Evolutionary conservation across 2,888 invertebrate genomes (phyloP), one percentile per base, ranked within the genome.

Genomic region (Noctuana brunneofusca): DNA sequence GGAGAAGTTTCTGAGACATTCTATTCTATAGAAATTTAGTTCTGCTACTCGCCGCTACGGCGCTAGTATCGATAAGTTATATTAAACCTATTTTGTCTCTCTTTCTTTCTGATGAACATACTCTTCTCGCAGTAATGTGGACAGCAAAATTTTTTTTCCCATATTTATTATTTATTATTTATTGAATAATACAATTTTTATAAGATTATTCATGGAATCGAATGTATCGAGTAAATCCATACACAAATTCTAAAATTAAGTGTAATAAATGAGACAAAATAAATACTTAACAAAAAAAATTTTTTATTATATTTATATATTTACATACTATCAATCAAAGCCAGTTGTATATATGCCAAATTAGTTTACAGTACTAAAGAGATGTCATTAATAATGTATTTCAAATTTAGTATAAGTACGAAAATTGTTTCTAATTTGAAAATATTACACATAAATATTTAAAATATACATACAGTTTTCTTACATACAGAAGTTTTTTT

Each of bases 1-100:
- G n/a, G n/a, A 35, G 32, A 35, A 35, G n/a, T 35, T 35, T 35
- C 32, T 35, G n/a, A 12, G n/a, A 8, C 27, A 1, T 27, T 27
- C 27, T 27, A 0, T 9, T 9, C 38, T 35, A 5, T 4, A 41
- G 14, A 41, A 14, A 0, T 8, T 43, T 49, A 49, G 49, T 49
- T 49, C 49, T 22, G 49, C 49, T 49, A 49, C 49, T 49, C 22
- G 22, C 27, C 49, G 49, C 49, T 27, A 27, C 6, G 27, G 49
- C 27, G 27, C 49, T 22, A 48, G 48, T 48, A 22, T 38, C n/a
- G 38, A 38, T 5, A n/a, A 35, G 35, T 1, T n/a, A n/a, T n/a
- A n/a, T n/a, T n/a, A n/a, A n/a, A n/a, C n/a, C n/a, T 24, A 14
- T 18, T 11, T 24, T 49, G 5, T 49, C 8, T 22, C 27, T 49